Conservation (phyloP, 2,888 invertebrate genomes). For the Agrilus biguttatus region DNA sequence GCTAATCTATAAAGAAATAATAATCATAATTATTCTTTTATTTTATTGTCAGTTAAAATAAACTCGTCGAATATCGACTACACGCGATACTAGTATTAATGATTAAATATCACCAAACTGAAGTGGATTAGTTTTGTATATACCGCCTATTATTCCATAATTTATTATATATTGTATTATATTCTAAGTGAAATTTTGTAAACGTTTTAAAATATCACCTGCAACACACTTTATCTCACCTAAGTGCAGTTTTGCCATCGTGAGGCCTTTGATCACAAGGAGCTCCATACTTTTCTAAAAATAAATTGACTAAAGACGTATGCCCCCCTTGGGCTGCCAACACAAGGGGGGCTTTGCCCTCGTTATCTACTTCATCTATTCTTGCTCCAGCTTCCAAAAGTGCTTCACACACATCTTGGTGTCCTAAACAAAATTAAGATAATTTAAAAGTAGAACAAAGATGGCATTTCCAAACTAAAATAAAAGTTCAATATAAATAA, state of each 20-base stretch:
- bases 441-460: no score
- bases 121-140: no score
- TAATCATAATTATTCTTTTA: no score
- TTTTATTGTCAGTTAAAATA: no score
- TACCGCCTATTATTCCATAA: no score
- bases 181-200: no score
- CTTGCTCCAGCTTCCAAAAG: conserved; percentile 77
- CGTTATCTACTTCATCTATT: conserved; percentile 80
- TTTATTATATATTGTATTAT: no score
- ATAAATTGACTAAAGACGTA: conserved; percentile 45
- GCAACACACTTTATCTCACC: conserved; percentile 28
- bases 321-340: conserved; percentile 85
- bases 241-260: conserved; percentile 78
- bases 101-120: no score
- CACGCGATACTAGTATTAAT: no score
- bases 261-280: conserved; percentile 77
- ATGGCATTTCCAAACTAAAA: neutral
- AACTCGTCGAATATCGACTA: no score
- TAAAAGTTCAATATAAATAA: conserved; percentile 16
- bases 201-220: no score
- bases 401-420: conserved; percentile 67
- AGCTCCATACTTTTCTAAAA: conserved; percentile 61
- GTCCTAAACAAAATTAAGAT: conserved; percentile 42
- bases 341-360: conserved; percentile 77
- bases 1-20: conserved; percentile 52